Evolutionary conservation across 2,113 vertebrate genomes (phyloP).

Genomic region (Dasyprocta punctata): DNA sequence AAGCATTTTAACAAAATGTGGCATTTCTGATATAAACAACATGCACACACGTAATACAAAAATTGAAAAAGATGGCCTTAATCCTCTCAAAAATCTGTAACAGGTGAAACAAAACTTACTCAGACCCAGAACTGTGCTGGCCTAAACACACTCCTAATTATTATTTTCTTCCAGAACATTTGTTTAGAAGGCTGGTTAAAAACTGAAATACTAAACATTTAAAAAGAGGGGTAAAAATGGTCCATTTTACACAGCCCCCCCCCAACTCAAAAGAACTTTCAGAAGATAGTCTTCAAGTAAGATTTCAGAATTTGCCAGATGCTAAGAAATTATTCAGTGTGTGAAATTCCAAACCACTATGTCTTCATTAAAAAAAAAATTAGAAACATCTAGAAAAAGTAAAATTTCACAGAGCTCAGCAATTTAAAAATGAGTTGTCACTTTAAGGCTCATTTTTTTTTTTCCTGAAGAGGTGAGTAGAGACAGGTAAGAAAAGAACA

Average conservation of each 20-base stretch:
- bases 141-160: conserved; percentile 60
- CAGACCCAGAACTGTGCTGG: not conserved
- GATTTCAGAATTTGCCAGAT: conserved; percentile 36
- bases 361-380: not conserved
- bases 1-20: conserved; percentile 71
- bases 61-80: conserved; percentile 31
- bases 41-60: conserved; percentile 66
- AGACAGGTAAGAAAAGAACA: conserved; percentile 25
- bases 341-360: conserved; percentile 68
- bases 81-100: conserved; percentile 54
- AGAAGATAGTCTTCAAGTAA: conserved; percentile 37
- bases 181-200: conserved; percentile 37
- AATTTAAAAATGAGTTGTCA: conserved; percentile 63
- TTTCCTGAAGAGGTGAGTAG: not conserved
- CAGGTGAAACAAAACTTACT: conserved; percentile 53
- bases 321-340: conserved; percentile 55
- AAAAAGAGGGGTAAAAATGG: conserved; percentile 52
- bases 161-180: not conserved
- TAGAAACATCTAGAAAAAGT: conserved; percentile 55
- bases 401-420: conserved; percentile 64
- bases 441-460: conserved; percentile 32
- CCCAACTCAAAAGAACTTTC: conserved; percentile 50
- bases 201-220: conserved; percentile 48
- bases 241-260: conserved; percentile 60
- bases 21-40: conserved; percentile 76